These are phyloP conservation scores for Pollenia griseotomentosa DNA, from an alignment of 2,888 invertebrate species.

Conservation along the genomic window DNA sequence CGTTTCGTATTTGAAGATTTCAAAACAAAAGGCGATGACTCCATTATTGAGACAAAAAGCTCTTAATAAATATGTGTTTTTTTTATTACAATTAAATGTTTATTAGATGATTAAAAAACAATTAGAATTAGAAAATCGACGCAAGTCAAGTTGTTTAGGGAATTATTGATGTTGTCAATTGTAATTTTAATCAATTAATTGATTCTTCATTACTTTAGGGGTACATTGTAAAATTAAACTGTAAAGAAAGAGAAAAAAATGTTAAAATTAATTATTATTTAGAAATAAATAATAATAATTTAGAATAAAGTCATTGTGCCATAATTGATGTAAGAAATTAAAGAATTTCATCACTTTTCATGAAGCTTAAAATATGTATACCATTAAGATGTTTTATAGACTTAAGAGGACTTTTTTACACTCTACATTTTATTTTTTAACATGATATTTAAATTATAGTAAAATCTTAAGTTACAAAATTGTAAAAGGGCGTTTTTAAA, in stretches of 20 bases:
- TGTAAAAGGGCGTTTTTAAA: no score
- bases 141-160: neutral
- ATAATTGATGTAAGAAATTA: conserved; percentile 49
- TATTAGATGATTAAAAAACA: neutral
- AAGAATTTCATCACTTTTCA: conserved; percentile 51
- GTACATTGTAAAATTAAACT: conserved; percentile 16
- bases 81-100: neutral
- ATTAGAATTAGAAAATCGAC: neutral
- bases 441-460: no score
- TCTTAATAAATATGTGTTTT: conserved; percentile 4
- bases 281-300: neutral
- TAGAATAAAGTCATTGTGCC: conserved; percentile 15
- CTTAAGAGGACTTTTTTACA: neutral
- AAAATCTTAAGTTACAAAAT: no score
- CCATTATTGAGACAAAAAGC: conserved; percentile 70
- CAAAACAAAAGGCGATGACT: conserved; percentile 70
- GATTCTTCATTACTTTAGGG: conserved; percentile 8
- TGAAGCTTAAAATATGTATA: neutral
- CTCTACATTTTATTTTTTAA: neutral
- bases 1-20: conserved; percentile 79
- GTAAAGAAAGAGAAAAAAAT: conserved; percentile 20
- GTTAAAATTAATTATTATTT: neutral
- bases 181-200: conserved; percentile 30
- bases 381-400: neutral
- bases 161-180: neutral